Base-by-base conservation (phyloP, 2,797 vertebrate genomes). In the Cottoperca gobio region DNA sequence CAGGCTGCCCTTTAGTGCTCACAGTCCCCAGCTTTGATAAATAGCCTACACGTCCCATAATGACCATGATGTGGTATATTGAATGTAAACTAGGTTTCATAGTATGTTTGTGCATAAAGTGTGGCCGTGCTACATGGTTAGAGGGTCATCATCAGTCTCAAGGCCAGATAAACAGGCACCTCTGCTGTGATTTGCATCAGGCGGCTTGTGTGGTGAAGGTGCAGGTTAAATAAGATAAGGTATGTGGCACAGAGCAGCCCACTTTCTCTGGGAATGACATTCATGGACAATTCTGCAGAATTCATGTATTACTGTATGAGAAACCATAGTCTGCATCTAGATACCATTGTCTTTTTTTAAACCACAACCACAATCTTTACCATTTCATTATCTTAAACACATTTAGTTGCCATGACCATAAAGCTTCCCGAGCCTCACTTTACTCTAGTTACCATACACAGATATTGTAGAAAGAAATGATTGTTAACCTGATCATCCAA, bases 1-100 rank as follows among this genome's bases (percentile, higher is more conserved):
- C 46, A 75, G 65, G 43, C 79, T 82, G 73, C 78, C 83, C 83
- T 85, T 78, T 60, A 70, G 76, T 84, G 77, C 81, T 88, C 72
- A 50, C 64, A 72, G 78, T 61, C 71, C 67, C 42, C 66, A 60
- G 59, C 85, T 79, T 74, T 95, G 93, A 95, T 93, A 66, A 88
- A 93, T 90, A 85, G 86, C 53, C 70, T 88, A 89, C 90, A 90
- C 67, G 65, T 91, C 84, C 86, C 89, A 89, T 86, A 75, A 85
- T 87, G 81, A 89, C 90, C 92, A 88, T 86, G 81, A 78, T 62
- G 85, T 76, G 75, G 81, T 67, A 76, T 81, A 84, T 82, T 90
- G 86, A 87, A 89, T 93, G 82, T 91, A 92, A 93, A 94, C 86
- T 82, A 85, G 91, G 82, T 90, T 88, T 82, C 73, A 74, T 68